Base-by-base conservation (phyloP, 2,797 vertebrate genomes). In the Nasua narica region DNA sequence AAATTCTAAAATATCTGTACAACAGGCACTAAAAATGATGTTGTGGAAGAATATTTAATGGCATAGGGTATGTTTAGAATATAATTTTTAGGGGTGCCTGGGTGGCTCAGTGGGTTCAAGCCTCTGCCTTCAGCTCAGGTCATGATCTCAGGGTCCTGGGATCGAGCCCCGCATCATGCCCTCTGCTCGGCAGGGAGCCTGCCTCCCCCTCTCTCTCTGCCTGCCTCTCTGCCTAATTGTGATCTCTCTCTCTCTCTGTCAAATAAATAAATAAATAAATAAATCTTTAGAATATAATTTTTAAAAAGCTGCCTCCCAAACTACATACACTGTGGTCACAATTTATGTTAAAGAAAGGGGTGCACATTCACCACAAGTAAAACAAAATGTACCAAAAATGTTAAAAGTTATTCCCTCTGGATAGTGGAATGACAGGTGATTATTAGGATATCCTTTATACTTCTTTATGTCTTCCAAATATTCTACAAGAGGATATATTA, bases 391-490 rank as follows among this genome's bases (percentile, higher is more conserved):
- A 65, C 40, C 81, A 77, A 82, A 87, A 82, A 76, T 40, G 21
- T 83, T 50, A 92, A 92, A 92, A 90, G 9, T 25, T 15, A 69
- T 81, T 90, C 43, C 90, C 37, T 88, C 56, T 87, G 52, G 43
- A 32, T 54, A 76, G 32, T 87, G 56, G 35, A 74, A 90, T 32
- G 94, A 21, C 11, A 65, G n/a, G 58, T 56, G 35, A 50, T 72
- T 97, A 86, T 97, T 76, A 43, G 74, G 25, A 50, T 81, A 11
- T 14, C 69, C 11, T 81, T 77, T 25, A 90, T 86, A 46, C 35
- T 89, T 93, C 69, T 83, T 81, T 35, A 83, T 69, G 29, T 85
- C 50, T 84, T 72, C 13, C 56, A 67, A 13, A 74, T 97, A 93
- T n/a, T 87, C 74, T 96, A 7, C 12, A 88, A 81, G 29, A 87